These are phyloP conservation scores for Stegostoma tigrinum DNA, from an alignment of 2,113 vertebrate species.

Conservation along the genomic window DNA sequence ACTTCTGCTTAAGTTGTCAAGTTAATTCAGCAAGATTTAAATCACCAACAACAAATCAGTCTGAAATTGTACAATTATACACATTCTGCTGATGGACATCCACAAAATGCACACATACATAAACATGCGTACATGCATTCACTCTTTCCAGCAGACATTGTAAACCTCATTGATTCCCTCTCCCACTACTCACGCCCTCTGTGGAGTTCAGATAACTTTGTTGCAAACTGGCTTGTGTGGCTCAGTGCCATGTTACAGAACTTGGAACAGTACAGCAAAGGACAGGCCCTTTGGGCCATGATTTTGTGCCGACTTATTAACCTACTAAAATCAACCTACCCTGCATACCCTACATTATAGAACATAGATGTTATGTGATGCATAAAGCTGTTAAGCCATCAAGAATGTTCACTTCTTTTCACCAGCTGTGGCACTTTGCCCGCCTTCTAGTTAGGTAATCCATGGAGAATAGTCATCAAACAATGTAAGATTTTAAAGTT, in stretches of 20 bases:
- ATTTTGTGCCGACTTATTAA: no score
- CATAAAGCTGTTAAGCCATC: not conserved
- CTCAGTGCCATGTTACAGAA: not conserved
- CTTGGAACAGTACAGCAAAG: no score
- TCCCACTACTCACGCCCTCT: not conserved
- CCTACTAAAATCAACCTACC: no score
- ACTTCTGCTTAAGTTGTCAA: not conserved
- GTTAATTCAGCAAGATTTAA: not conserved
- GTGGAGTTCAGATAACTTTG: not conserved
- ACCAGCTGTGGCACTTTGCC: not conserved
- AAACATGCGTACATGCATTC: not conserved
- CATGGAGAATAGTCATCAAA: not conserved
- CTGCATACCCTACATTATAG: no score
- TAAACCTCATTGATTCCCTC: not conserved
- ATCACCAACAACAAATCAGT: not conserved
- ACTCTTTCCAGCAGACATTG: not conserved
- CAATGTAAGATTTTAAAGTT: not conserved
- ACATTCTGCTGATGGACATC: no score
- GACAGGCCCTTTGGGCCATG: no score
- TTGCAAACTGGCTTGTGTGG: not conserved
- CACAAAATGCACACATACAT: not conserved
- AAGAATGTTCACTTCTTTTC: not conserved
- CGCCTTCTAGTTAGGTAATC: not conserved
- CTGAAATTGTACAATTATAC: not conserved
- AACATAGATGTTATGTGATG: not conserved